Evolutionary conservation across 2,113 vertebrate species (phyloP).

Genomic region (Arothron firmamentum): DNA sequence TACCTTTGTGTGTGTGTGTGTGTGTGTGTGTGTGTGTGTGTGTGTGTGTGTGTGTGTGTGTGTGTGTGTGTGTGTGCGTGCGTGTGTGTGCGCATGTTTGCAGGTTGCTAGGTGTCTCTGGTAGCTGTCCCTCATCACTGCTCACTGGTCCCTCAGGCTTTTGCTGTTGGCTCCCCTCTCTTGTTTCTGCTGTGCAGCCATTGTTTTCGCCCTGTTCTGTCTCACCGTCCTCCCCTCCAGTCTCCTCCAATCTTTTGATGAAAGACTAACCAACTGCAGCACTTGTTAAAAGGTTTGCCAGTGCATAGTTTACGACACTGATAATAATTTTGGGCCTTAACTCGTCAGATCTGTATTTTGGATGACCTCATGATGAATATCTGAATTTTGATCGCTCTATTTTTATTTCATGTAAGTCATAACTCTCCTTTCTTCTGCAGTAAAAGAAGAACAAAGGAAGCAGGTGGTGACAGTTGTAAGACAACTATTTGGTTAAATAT

Average conservation of each 20-base stretch:
- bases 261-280: not conserved
- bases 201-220: conserved; percentile 13
- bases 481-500: conserved; percentile 44
- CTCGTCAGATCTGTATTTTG: conserved; percentile 15
- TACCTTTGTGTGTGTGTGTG: conserved; percentile 3
- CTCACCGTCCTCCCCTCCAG: not conserved
- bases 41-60: conserved; percentile 24
- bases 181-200: conserved; percentile 23
- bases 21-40: conserved; percentile 29
- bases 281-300: conserved; percentile 8
- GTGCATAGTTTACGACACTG: conserved; percentile 10
- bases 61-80: conserved; percentile 29
- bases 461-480: conserved; percentile 45
- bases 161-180: conserved; percentile 44
- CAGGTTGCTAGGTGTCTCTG: conserved; percentile 62
- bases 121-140: conserved; percentile 66
- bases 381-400: conserved; percentile 28
- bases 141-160: conserved; percentile 49
- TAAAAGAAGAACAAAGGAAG: conserved; percentile 29
- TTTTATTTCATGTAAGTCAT: conserved; percentile 25
- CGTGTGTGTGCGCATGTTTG: conserved; percentile 38
- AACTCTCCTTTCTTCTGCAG: conserved; percentile 11
- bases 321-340: conserved; percentile 21
- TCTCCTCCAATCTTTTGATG: conserved; percentile 15
- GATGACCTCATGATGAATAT: conserved; percentile 18